Evolutionary conservation across 2,888 invertebrate species (phyloP), one percentile per base, ranked within the genome.

Genomic region (Acronicta psi): DNA sequence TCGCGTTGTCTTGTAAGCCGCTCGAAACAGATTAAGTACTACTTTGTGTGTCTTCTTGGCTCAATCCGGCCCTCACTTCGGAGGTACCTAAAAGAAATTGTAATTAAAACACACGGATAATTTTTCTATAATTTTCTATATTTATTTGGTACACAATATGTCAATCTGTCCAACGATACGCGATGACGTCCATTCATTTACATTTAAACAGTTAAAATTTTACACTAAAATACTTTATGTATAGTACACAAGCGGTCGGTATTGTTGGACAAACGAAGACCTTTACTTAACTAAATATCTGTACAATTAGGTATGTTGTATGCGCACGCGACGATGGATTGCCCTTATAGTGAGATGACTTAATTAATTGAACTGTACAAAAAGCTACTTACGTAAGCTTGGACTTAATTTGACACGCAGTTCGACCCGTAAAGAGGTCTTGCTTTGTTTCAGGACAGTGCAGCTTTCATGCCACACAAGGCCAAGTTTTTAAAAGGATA

Each of bases 91-190:
- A n/a, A n/a, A n/a, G n/a, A 31, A 31, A 31, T 31, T n/a, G 62
- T 77, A 84, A 83, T 82, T 61, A 54, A 43, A 36, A 57, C 25
- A 11, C 25, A 34, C 13, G 0, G 34, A 36, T 74, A 79, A 82
- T 47, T 87, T 87, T 86, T 84, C 81, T 83, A 86, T 89, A 87
- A 87, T 89, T 83, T 83, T 79, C 88, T 90, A 88, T 91, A 91
- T 91, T 90, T 68, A 91, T 91, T 91, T 91, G 91, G 91, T 91
- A 91, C 89, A 91, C 85, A 80, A 84, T 84, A 84, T 72, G 78
- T 87, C 88, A 73, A 66, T 74, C 82, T 82, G 87, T 89, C 89
- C 91, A 91, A 90, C 90, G 86, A 90, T 88, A 89, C 84, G 64
- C 70, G 83, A 80, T 68, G 80, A 79, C 66, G 56, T 79, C 23